These are phyloP conservation scores for Tapirus indicus DNA, from an alignment of 2,797 vertebrate genomes.

Conservation along the genomic window DNA sequence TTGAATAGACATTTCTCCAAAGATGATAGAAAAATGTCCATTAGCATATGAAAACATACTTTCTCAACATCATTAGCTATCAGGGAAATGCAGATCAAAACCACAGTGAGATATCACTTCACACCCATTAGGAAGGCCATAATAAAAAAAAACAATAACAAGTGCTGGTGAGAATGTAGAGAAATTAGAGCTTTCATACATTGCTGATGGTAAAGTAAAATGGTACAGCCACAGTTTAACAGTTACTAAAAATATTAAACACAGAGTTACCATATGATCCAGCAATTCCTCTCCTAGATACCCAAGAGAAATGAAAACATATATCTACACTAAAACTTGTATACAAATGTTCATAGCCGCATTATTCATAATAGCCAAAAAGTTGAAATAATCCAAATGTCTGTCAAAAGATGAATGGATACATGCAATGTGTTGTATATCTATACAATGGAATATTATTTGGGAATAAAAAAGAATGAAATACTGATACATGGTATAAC, in stretches of 20 bases:
- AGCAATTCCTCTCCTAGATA: background rate
- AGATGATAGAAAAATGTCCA: background rate
- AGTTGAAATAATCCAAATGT: background rate
- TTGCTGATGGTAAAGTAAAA: background rate
- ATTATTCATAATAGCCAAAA: background rate
- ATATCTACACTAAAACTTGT: background rate
- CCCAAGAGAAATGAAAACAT: background rate
- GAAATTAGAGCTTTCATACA: background rate
- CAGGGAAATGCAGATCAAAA: background rate
- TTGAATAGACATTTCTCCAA: background rate
- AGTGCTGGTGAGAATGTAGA: background rate
- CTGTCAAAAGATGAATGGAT: background rate
- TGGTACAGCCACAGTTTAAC: background rate
- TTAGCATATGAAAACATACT: background rate
- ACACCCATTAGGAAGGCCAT: background rate
- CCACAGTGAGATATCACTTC: background rate
- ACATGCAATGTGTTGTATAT: background rate
- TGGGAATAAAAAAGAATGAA: background rate
- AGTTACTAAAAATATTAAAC: background rate
- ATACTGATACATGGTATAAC: background rate
- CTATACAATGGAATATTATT: background rate
- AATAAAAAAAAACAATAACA: background rate
- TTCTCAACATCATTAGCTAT: background rate
- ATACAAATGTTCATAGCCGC: background rate
- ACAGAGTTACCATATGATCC: background rate